These are phyloP conservation scores for Peribatodes rhomboidaria DNA, from an alignment of 2,888 invertebrate genomes.

Conservation along the genomic window DNA sequence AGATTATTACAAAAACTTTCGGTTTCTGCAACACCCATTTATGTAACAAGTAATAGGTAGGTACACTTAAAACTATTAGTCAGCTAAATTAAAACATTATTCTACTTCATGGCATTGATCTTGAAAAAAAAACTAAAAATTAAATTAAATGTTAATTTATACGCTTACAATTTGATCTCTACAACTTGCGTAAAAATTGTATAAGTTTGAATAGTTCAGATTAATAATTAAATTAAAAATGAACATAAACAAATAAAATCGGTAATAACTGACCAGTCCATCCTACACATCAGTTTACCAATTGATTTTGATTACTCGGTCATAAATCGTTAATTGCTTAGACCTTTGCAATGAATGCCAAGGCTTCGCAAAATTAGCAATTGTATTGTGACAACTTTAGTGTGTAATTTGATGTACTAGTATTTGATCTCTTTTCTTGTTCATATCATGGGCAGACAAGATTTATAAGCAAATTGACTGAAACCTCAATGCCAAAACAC, in stretches of 20 bases:
- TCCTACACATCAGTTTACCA: slow-evolving; percentile 41
- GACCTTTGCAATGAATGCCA: slow-evolving; percentile 62
- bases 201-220: slow-evolving; percentile 4
- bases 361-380: slow-evolving; percentile 52
- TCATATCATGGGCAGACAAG: slow-evolving; percentile 3
- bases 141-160: slow-evolving; percentile 6
- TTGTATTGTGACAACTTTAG: slow-evolving; percentile 49
- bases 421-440: slow-evolving; percentile 33
- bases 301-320: slow-evolving; percentile 44
- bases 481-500: neutral
- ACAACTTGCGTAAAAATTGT: neutral
- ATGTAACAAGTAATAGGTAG: neutral
- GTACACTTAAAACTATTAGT: neutral
- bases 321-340: slow-evolving; percentile 55
- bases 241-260: slow-evolving; percentile 31
- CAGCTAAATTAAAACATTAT: slow-evolving; percentile 1
- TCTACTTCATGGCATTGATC: slow-evolving; percentile 1
- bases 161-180: neutral
- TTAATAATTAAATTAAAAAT: slow-evolving; percentile 26
- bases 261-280: slow-evolving; percentile 29
- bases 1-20: neutral
- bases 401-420: slow-evolving; percentile 41
- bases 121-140: neutral
- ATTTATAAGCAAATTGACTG: neutral
- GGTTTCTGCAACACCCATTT: neutral